A percentile compares a stretch with the other conserved stretches of the same genome.
Evolutionary conservation across 2,797 vertebrate genomes (phyloP).

Genomic region (Zalophus californianus): DNA sequence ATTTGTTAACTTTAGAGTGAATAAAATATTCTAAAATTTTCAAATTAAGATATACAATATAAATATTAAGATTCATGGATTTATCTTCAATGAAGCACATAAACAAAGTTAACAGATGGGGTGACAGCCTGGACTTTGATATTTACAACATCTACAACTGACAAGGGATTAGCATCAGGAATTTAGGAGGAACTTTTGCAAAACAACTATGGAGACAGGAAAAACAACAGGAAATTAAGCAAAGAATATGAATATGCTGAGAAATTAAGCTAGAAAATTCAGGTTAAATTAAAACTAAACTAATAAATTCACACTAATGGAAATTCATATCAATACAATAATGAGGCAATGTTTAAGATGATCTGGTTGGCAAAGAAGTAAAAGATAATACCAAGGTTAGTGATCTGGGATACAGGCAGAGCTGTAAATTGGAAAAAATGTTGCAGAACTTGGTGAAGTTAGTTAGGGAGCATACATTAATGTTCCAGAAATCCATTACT

Average conservation of each 20-base stretch:
- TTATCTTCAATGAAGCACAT: constrained; percentile 19
- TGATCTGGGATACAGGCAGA: neutral
- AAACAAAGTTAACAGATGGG: constrained; percentile 46
- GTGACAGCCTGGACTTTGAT: constrained; percentile 34
- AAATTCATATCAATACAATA: neutral
- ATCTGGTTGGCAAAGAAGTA: neutral
- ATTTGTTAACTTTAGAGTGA: neutral
- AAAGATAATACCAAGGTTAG: neutral
- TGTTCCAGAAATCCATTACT: neutral
- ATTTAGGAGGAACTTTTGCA: constrained; percentile 28
- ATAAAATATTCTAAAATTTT: constrained; percentile 6
- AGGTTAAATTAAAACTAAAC: neutral
- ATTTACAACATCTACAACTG: constrained; percentile 51
- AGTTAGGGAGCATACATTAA: neutral
- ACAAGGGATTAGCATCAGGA: constrained; percentile 22
- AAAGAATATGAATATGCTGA: neutral
- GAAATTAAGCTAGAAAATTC: neutral
- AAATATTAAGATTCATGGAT: neutral
- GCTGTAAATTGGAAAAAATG: neutral
- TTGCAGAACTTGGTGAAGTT: neutral
- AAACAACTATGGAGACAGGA: neutral
- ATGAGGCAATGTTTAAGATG: neutral
- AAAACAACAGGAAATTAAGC: neutral
- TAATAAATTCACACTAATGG: neutral
- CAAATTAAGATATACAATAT: neutral